Evolutionary conservation across 2,888 invertebrate species (phyloP).

Genomic region (Rhamphomyia laevipes): DNA sequence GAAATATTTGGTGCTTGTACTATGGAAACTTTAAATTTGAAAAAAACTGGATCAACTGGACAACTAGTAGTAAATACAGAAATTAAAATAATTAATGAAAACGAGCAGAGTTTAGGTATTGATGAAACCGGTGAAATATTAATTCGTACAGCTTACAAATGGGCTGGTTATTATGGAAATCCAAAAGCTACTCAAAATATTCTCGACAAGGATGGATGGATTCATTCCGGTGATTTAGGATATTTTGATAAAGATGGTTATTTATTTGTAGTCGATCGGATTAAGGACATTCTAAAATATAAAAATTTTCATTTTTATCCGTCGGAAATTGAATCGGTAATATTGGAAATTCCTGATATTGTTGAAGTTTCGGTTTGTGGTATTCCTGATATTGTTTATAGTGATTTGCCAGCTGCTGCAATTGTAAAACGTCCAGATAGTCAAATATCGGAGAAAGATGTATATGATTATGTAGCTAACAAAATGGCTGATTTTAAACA

Average conservation of each 20-base stretch:
- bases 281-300: constrained; percentile 27
- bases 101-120: constrained; percentile 23
- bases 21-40: not conserved
- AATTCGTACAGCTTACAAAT: constrained; percentile 22
- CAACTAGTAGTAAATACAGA: constrained; percentile 22
- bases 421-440: constrained; percentile 24
- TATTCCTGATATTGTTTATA: constrained; percentile 27
- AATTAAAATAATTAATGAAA: constrained; percentile 29
- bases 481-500: constrained; percentile 26
- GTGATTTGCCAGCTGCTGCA: constrained; percentile 31
- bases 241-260: constrained; percentile 32
- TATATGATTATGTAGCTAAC: constrained; percentile 28
- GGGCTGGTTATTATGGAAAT: constrained; percentile 33
- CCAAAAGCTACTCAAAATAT: constrained; percentile 25
- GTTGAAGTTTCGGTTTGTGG: constrained; percentile 29
- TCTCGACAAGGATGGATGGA: constrained; percentile 31
- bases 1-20: constrained; percentile 12
- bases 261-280: constrained; percentile 27
- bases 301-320: constrained; percentile 30
- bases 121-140: constrained; percentile 30
- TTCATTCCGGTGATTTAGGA: constrained; percentile 34
- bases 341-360: constrained; percentile 27
- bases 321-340: constrained; percentile 28
- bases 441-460: constrained; percentile 23
- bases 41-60: constrained; percentile 22